These are phyloP conservation scores for Elymnias hypermnestra DNA, from an alignment of 1,140 invertebrate species.

Conservation along the genomic window DNA sequence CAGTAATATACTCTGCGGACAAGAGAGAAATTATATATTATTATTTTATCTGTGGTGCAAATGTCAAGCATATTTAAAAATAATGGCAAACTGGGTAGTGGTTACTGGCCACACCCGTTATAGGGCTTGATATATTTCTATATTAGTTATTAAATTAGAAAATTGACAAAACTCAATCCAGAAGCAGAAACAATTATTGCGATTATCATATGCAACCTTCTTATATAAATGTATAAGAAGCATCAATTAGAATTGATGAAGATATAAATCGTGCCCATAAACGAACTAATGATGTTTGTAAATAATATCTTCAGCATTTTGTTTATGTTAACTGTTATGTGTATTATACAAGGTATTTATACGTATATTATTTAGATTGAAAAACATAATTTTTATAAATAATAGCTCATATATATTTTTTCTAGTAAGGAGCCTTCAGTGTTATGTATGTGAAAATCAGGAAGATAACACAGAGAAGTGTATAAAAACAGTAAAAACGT, in stretches of 20 bases:
- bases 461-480: conserved; percentile 96
- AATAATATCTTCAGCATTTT: background rate
- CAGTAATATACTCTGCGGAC: too few relatives aligned
- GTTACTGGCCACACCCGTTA: too few relatives aligned
- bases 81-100: too few relatives aligned
- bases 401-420: conserved; percentile 9
- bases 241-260: background rate
- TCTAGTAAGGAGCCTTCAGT: conserved; percentile 87
- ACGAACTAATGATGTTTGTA: background rate
- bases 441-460: conserved; percentile 95
- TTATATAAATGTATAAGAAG: too few relatives aligned
- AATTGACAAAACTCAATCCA: too few relatives aligned
- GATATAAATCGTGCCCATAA: background rate
- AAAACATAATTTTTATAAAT: background rate
- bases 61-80: too few relatives aligned
- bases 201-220: too few relatives aligned
- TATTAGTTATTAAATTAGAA: too few relatives aligned
- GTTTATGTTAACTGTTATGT: background rate
- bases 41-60: too few relatives aligned
- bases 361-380: background rate
- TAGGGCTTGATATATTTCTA: too few relatives aligned
- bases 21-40: too few relatives aligned
- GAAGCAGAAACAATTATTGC: too few relatives aligned
- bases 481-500: conserved; percentile 92
- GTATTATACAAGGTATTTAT: background rate